Conservation (phyloP, 2,797 vertebrate species). For the Miichthys miiuy region DNA sequence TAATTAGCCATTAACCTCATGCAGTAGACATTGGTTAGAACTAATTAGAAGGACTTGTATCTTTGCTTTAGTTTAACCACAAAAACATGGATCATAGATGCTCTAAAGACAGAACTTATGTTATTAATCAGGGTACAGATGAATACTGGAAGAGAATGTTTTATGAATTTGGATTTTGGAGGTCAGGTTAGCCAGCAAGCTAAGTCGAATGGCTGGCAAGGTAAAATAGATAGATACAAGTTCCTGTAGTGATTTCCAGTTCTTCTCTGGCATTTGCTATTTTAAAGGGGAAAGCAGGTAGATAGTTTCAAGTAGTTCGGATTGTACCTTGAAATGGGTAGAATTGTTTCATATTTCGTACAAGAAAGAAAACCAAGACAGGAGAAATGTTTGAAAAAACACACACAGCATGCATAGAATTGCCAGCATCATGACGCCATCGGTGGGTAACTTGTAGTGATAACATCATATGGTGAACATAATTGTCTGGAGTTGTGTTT, state of each 20-base stretch:
- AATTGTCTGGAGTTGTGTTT: slow-evolving; percentile 1
- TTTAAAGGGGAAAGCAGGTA: not conserved
- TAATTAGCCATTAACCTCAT: slow-evolving; percentile 8
- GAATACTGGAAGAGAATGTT: too few relatives aligned
- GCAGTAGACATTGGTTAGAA: not conserved
- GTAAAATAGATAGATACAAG: too few relatives aligned
- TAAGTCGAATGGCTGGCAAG: not conserved
- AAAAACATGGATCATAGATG: not conserved
- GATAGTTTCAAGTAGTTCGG: too few relatives aligned
- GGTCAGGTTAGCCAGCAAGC: not conserved
- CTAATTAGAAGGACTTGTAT: slow-evolving; percentile 2
- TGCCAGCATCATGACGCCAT: not conserved
- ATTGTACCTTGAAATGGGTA: too few relatives aligned
- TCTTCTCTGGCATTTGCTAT: not conserved
- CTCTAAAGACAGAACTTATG: not conserved
- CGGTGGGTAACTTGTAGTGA: not conserved
- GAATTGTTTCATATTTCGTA: not conserved
- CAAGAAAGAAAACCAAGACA: not conserved
- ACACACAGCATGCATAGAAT: not conserved
- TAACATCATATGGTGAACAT: slow-evolving; percentile 13
- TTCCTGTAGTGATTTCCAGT: too few relatives aligned
- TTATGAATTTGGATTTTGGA: not conserved
- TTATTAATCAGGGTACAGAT: too few relatives aligned
- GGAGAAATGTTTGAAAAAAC: not conserved
- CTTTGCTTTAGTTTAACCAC: not conserved